Evolutionary conservation across 2,113 vertebrate species (phyloP).

Genomic region (Callopanchax toddi): DNA sequence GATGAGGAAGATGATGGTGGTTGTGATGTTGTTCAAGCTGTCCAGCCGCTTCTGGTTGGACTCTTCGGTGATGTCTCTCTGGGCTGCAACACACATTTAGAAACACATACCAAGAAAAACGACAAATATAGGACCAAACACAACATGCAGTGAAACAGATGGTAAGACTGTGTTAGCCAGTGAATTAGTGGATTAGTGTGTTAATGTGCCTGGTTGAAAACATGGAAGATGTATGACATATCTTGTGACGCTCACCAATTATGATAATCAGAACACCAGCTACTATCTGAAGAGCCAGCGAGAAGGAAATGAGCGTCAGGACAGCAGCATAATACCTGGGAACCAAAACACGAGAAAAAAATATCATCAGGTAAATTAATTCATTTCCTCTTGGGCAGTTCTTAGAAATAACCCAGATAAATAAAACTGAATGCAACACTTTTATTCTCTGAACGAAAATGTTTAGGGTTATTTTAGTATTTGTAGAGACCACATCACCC

Average conservation of each 20-base stretch:
- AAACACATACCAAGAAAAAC: conserved; percentile 44
- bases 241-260: conserved; percentile 80
- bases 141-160: neutral
- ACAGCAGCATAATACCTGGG: conserved; percentile 82
- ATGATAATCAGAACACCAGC: conserved; percentile 87
- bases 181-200: conserved; percentile 46
- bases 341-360: neutral
- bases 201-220: conserved; percentile 53
- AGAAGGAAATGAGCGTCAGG: conserved; percentile 86
- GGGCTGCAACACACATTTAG: conserved; percentile 77
- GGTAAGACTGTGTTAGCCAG: too few relatives aligned
- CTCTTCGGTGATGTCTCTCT: conserved; percentile 85
- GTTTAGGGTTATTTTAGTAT: too few relatives aligned
- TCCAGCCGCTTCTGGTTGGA: conserved; percentile 84
- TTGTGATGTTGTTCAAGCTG: conserved; percentile 85
- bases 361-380: too few relatives aligned
- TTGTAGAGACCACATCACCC: too few relatives aligned
- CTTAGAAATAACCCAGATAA: too few relatives aligned
- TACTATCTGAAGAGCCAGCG: conserved; percentile 86
- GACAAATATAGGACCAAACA: conserved; percentile 28
- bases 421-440: neutral
- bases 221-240: conserved; percentile 6
- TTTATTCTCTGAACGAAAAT: too few relatives aligned
- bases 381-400: too few relatives aligned
- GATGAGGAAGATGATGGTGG: conserved; percentile 84